Percentiles rank a stretch among this genome's conserved stretches.
These are phyloP conservation scores for Cochlearius cochlearius DNA, from an alignment of 2,113 vertebrate genomes.

Conservation along the genomic window DNA sequence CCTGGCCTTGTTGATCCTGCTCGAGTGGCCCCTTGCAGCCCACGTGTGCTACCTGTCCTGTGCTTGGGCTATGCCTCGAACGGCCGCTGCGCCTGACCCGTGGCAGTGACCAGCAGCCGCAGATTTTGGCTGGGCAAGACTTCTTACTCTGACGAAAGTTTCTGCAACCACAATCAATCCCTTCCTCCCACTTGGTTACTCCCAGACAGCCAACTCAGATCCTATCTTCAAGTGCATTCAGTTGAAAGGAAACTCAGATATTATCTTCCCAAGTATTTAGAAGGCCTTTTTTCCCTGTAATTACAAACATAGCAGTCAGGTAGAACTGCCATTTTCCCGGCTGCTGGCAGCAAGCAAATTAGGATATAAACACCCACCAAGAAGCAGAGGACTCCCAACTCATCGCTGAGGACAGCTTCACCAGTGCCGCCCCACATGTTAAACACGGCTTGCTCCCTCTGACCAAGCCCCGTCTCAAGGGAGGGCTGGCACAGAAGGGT, in stretches of 20 bases:
- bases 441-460: background rate
- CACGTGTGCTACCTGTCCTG: accelerated
- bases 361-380: background rate
- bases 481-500: background rate
- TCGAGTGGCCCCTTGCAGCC: background rate
- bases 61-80: accelerated
- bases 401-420: background rate
- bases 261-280: slow-evolving; percentile 41
- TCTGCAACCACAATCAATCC: slow-evolving; percentile 22
- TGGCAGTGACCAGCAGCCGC: background rate
- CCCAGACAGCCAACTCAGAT: slow-evolving; percentile 41
- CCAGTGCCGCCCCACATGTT: background rate
- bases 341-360: background rate
- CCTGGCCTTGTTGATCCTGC: background rate
- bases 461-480: background rate
- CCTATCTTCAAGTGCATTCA: slow-evolving; percentile 19
- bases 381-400: background rate
- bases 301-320: background rate
- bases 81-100: accelerated
- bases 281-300: slow-evolving; percentile 13
- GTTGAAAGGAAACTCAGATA: slow-evolving; percentile 55
- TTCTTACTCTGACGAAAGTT: background rate
- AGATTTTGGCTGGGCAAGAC: background rate
- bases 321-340: background rate
- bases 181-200: slow-evolving; percentile 24